Percentiles rank a stretch among this genome's conserved stretches.
Evolutionary conservation across 2,113 vertebrate species (phyloP).

Genomic region (Pholis gunnellus): DNA sequence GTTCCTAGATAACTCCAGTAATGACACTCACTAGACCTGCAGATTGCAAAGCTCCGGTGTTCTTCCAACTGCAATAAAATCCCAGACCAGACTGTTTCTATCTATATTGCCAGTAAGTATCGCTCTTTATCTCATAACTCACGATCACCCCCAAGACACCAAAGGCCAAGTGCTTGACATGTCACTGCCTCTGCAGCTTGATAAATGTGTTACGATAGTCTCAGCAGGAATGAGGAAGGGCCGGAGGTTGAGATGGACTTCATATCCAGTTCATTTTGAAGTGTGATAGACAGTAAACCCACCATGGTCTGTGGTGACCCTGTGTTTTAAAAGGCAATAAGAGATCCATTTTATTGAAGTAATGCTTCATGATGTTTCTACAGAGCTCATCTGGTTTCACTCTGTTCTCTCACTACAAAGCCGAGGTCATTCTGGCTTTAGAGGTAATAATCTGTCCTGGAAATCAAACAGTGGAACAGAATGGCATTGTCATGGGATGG

Average conservation of each 20-base stretch:
- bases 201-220: conserved; percentile 72
- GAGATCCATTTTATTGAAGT: conserved; percentile 64
- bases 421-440: conserved; percentile 25
- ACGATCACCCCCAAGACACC: conserved; percentile 70
- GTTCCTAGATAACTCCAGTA: conserved; percentile 33
- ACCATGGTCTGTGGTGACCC: conserved; percentile 61
- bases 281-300: conserved; percentile 68
- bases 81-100: conserved; percentile 30
- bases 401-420: conserved; percentile 27
- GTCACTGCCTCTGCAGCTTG: conserved; percentile 59
- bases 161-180: conserved; percentile 72
- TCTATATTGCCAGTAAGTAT: conserved; percentile 45
- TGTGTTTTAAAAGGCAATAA: conserved; percentile 71
- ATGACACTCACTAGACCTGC: conserved; percentile 13
- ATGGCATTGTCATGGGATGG: conserved; percentile 50
- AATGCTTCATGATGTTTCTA: conserved; percentile 56
- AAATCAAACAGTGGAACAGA: conserved; percentile 67
- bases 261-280: conserved; percentile 78
- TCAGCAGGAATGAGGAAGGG: conserved; percentile 47
- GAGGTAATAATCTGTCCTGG: conserved; percentile 52
- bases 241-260: conserved; percentile 65
- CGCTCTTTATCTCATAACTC: conserved; percentile 74
- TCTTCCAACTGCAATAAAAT: conserved; percentile 32
- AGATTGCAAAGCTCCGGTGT: conserved; percentile 18
- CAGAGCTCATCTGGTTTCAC: conserved; percentile 37